Conservation (phyloP, 1,140 invertebrate genomes). For the Euwallacea similis region DNA sequence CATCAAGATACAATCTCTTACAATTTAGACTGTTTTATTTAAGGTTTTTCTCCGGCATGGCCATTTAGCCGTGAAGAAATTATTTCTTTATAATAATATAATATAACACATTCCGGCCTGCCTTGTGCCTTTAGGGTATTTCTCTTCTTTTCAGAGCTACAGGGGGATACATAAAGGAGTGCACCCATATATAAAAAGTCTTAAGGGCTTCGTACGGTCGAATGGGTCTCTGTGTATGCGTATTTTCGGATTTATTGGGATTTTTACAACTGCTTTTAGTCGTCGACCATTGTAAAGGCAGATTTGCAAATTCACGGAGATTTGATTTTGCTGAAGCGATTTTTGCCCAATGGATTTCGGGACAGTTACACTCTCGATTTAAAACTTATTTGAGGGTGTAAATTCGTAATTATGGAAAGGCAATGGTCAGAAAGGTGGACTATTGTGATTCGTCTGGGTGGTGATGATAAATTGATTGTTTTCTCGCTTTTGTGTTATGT, state of each 20-base stretch:
- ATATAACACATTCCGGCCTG: slow-evolving; percentile 44
- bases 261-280: slow-evolving; percentile 43
- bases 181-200: slow-evolving; percentile 34
- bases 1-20: slow-evolving; percentile 51
- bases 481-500: too few species aligned
- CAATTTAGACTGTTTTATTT: slow-evolving; percentile 49
- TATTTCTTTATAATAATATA: slow-evolving; percentile 53
- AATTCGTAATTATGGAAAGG: slow-evolving; percentile 39
- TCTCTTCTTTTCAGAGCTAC: slow-evolving; percentile 9
- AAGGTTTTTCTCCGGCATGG: slow-evolving; percentile 43
- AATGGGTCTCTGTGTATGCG: slow-evolving; percentile 30
- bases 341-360: slow-evolving; percentile 32
- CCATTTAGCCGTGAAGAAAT: slow-evolving; percentile 53
- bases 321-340: slow-evolving; percentile 42
- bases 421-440: slow-evolving; percentile 31
- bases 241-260: slow-evolving; percentile 44
- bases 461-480: too few species aligned
- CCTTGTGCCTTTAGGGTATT: slow-evolving; percentile 4
- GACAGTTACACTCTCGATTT: slow-evolving; percentile 45
- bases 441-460: too few species aligned
- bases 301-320: slow-evolving; percentile 47
- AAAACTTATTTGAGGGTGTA: slow-evolving; percentile 46
- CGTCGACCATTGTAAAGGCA: slow-evolving; percentile 20
- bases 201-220: slow-evolving; percentile 29
- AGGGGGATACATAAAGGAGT: slow-evolving; percentile 38